Evolutionary conservation across 92 coral and sea anemone species (phyloP), one percentile per base, ranked within the genome.

Genomic region (Porites evermanni): DNA sequence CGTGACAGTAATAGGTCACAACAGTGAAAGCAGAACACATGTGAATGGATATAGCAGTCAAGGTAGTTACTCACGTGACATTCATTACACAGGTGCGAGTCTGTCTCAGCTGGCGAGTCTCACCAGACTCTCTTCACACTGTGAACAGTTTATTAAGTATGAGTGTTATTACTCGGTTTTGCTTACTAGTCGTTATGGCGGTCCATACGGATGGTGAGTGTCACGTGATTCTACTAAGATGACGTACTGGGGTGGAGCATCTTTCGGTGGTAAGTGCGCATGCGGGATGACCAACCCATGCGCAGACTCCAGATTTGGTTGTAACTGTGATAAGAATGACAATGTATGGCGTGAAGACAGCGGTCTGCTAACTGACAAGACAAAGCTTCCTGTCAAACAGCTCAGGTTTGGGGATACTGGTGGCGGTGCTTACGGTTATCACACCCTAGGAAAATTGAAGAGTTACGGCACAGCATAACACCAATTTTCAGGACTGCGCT

Each of bases 241-340:
- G 61, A 56, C 17, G 13, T 56, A 56, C 61, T 56, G 61, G 14
- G 61, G 61, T 9, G 61, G 61, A 56, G 61, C 61, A 56, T 56
- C 61, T 56, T 4, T 11, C 61, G 12, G 4, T 85, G 90, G 61
- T 8, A 56, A 56, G 61, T 56, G 61, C 61, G 61, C 91, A 60
- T 92, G 95, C 77, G 93, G 86, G 59, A 79, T 80, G 82, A 70
- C 87, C 73, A 69, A 80, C 75, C 68, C 82, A 26, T 88, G 90
- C 38, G 79, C 77, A 76, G 51, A 82, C 61, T 51, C 79, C 38
- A 21, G 20, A 14, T 72, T 59, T 70, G 87, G 79, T 74, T 89
- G 93, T 61, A 89, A 92, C 82, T 92, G 95, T 75, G 93, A 92
- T 63, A 79, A 26, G 65, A 87, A 89, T 51, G 91, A 89, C 72